phyloP scores from a whole-genome alignment of 2,797 vertebrate genomes.

The Danio aesculapii region DNA sequence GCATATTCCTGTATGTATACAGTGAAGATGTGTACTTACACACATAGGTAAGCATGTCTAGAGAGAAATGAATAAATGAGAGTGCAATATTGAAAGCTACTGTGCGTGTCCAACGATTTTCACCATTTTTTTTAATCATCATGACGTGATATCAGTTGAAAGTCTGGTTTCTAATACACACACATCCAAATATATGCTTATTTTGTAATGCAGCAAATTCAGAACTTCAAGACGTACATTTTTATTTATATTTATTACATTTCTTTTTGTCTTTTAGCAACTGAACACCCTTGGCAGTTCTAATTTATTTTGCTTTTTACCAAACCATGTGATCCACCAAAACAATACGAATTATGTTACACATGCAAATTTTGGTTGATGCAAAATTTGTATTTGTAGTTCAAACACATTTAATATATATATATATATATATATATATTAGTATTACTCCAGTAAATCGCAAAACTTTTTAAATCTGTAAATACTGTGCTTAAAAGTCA shows the following conservation, averaged over 20 bases:
- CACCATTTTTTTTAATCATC: conserved; percentile 35
- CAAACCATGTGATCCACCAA: conserved; percentile 26
- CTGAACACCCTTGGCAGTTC: conserved; percentile 11
- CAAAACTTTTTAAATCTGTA: conserved; percentile 32
- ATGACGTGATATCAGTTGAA: conserved; percentile 8
- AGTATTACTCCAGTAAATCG: conserved; percentile 25
- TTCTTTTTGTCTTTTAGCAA: not conserved
- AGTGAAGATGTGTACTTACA: conserved; percentile 84
- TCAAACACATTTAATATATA: conserved; percentile 33
- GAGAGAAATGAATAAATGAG: conserved; percentile 84
- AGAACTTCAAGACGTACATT: conserved; percentile 19
- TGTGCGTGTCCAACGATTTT: conserved; percentile 36
- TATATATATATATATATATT: not conserved
- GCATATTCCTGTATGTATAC: conserved; percentile 85
- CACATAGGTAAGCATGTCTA: conserved; percentile 86
- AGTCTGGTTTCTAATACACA: conserved; percentile 14
- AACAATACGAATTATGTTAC: conserved; percentile 35
- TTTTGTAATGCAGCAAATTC: conserved; percentile 27
- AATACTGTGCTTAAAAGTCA: conserved; percentile 44
- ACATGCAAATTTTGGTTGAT: conserved; percentile 34
- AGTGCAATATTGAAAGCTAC: conserved; percentile 77
- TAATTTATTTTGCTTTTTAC: conserved; percentile 38
- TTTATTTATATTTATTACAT: conserved; percentile 33
- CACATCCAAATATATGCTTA: conserved; percentile 29
- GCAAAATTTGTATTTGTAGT: conserved; percentile 22